Base-by-base conservation (phyloP, 2,888 invertebrate genomes). In the Oligia strigilis region DNA sequence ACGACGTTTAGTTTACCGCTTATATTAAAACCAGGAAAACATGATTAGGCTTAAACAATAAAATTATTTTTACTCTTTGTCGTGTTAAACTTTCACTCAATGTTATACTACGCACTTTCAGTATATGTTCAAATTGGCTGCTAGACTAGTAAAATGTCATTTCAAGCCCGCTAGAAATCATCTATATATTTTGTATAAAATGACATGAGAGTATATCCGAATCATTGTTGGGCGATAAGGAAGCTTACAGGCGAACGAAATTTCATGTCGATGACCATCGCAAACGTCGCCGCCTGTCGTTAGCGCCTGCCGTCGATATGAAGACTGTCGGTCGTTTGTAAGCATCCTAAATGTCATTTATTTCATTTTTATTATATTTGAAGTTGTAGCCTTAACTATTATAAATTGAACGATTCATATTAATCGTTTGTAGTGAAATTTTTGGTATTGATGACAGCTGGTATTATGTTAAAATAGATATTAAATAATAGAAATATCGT, bases 391-490 rank as follows among this genome's bases (percentile, higher is more conserved):
- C 29, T 40, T 52, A 60, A 62, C 36, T 75, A 23, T 64, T 66
- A 58, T 65, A 17, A 65, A 81, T 65, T 55, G 2, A 60, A 72
- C 6, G 43, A 23, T 66, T 58, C 46, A 65, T 65, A 65, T 36
- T 75, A 83, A 83, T 83, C 55, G 55, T 60, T 78, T 74, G 69
- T 86, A 87, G 79, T 86, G 29, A 46, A 29, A 3, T 40, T 66
- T 29, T 66, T 69, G 13, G 46, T 71, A 69, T 76, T 70, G 14
- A 67, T 72, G 55, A 83, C 80, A 83, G 79, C 64, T 72, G 85
- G 70, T 87, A 81, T 80, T 87, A 81, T 72, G 46, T 74, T 84
- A 76, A 75, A 82, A 69, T 87, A 88, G 71, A 80, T 70, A n/a
- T 80, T 77, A 77, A 78, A 74, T 60, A 67, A 79, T 79, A 76